Percentiles rank a stretch among this genome's conserved stretches.
These are phyloP conservation scores for Ambastaia sidthimunki DNA, from an alignment of 2,797 vertebrate genomes.

Conservation along the genomic window DNA sequence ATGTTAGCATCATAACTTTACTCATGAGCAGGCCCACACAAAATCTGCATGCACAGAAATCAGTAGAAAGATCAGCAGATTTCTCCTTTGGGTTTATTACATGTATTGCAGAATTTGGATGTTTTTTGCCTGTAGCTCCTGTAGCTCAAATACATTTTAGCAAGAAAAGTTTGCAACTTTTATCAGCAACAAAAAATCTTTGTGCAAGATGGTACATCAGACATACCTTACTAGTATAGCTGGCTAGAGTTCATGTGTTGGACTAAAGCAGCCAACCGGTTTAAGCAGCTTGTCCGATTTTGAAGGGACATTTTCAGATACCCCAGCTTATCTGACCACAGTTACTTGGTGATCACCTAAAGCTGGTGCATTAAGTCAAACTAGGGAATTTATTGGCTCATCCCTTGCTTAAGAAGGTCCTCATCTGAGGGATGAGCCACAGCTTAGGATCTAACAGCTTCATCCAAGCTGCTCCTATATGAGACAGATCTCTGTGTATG, in stretches of 20 bases:
- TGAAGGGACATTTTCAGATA: conserved; percentile 17
- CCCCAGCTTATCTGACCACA: conserved; percentile 32
- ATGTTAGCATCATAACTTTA: not conserved
- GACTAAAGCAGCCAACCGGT: not conserved
- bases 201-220: no score
- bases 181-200: no score
- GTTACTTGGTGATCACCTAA: conserved; percentile 42
- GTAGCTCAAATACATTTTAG: no score
- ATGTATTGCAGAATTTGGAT: no score
- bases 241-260: not conserved
- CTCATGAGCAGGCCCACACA: no score
- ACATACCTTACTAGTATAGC: not conserved
- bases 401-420: conserved; percentile 40
- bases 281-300: conserved; percentile 1
- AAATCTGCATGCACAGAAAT: no score
- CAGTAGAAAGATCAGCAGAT: no score
- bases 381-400: conserved; percentile 41
- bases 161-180: no score
- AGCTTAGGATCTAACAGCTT: conserved; percentile 41
- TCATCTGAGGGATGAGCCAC: conserved; percentile 43
- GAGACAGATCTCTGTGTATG: conserved; percentile 28
- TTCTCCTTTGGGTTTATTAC: no score
- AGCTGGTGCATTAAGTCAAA: conserved; percentile 37
- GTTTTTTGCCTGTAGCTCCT: no score
- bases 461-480: conserved; percentile 34